phyloP scores from a whole-genome alignment of 2,888 invertebrate species.

The Polylopha cassiicola region DNA sequence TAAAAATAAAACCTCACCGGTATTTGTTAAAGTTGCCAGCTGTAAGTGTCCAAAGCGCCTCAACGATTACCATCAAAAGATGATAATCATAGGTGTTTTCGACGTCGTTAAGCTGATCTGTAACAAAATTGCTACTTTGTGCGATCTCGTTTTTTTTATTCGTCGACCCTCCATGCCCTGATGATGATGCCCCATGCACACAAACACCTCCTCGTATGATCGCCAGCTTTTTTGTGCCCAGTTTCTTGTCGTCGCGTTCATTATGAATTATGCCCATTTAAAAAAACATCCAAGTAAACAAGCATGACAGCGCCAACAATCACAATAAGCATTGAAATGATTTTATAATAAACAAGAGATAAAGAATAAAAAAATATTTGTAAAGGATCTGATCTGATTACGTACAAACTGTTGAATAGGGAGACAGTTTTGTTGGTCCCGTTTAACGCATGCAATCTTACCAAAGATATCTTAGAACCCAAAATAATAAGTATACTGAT shows the following conservation, averaged over 20 bases:
- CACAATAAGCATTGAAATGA: slow-evolving; percentile 54
- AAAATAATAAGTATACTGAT: slow-evolving; percentile 27
- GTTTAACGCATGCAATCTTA: slow-evolving; percentile 47
- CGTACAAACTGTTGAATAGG: slow-evolving; percentile 37
- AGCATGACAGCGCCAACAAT: slow-evolving; percentile 39
- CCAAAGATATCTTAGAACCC: slow-evolving; percentile 41
- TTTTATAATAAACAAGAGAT: slow-evolving; percentile 7
- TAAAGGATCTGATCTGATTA: slow-evolving; percentile 38
- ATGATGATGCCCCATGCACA: slow-evolving; percentile 56
- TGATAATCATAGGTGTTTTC: slow-evolving; percentile 77
- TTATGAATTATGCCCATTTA: slow-evolving; percentile 34
- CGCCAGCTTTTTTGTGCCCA: slow-evolving; percentile 29
- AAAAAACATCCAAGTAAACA: slow-evolving; percentile 36
- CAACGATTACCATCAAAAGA: slow-evolving; percentile 75
- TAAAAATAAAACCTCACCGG: slow-evolving; percentile 70
- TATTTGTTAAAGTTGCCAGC: slow-evolving; percentile 63
- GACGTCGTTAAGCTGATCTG: slow-evolving; percentile 77
- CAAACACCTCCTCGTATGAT: slow-evolving; percentile 40
- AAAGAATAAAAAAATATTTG: slow-evolving; percentile 17
- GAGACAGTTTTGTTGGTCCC: slow-evolving; percentile 40
- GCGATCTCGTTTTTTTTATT: slow-evolving; percentile 60
- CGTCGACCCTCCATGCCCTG: slow-evolving; percentile 34
- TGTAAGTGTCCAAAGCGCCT: slow-evolving; percentile 70
- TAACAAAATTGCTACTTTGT: slow-evolving; percentile 73
- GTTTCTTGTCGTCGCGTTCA: not conserved